Evolutionary conservation across 2,888 invertebrate species (phyloP), one percentile per base, ranked within the genome.

Genomic region (Papilio elwesi): DNA sequence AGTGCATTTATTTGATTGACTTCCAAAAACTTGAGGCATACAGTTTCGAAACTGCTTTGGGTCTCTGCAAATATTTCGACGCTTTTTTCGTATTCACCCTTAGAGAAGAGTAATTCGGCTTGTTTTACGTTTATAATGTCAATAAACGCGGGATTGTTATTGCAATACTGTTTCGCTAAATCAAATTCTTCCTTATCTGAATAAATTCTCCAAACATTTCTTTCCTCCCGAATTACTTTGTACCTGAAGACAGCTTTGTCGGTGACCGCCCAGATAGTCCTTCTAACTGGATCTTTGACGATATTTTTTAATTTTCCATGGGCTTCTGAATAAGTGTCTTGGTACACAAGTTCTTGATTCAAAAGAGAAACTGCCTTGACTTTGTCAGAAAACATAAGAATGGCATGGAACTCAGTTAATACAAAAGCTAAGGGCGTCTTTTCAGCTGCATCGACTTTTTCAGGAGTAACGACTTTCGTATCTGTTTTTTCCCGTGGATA

Each of bases 21-120:
- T 85, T 97, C 96, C 16, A 98, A 92, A 87, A 99, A 99, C 85
- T 98, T 98, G 12, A 99, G 93, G 70, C 98, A 97, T 52, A 99
- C 96, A 80, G 98, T 98, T 91, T 99, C 99, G 85, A 99, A 99
- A 26, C 98, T 97, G 57, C 97, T 97, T 80, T 97, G 96, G 0
- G 99, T 98, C 81, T 98, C 96, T 0, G 99, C 98, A 86, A 97
- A 99, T 78, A 97, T 95, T 79, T 96, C 94, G 0, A 99, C 99
- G 86, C 98, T 98, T 78, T 95, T 95, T 74, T 96, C 95, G 81
- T 96, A 98, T 89, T 97, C 95, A 73, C 96, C 96, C 76, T 96
- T 95, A 8, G 95, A 95, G 82, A 98, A 99, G 4, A 97, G 94
- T 82, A 96, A 94, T 81, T 98, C 98, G 0, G 99, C 99, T 88